phyloP scores from a whole-genome alignment of 64 coral and sea anemone genomes.

The Astreopora myriophthalma region DNA sequence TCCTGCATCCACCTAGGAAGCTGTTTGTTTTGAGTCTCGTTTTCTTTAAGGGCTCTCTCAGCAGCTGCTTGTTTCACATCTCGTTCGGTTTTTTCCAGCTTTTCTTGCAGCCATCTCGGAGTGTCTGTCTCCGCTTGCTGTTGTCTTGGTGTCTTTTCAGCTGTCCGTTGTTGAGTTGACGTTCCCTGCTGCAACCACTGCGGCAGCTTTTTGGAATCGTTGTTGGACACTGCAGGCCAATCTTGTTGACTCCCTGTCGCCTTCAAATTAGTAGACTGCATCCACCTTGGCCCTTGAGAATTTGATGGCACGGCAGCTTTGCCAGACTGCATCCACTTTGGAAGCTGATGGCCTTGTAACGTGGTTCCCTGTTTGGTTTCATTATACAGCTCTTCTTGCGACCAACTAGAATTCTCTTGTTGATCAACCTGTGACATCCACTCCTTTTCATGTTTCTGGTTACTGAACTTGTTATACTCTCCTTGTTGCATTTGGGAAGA shows the following conservation, averaged over 20 bases:
- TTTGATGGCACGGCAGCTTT: neutral
- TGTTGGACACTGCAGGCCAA: neutral
- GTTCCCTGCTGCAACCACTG: slow-evolving; percentile 73
- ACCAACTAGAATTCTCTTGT: neutral
- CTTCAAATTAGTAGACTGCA: slow-evolving; percentile 6
- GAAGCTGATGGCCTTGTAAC: neutral
- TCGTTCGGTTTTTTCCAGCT: slow-evolving; percentile 25
- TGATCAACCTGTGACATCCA: neutral
- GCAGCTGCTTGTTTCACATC: slow-evolving; percentile 35
- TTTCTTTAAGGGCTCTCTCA: neutral
- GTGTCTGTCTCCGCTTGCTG: neutral
- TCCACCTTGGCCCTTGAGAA: neutral
- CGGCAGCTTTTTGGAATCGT: neutral
- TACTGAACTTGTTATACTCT: neutral
- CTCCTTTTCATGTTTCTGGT: neutral
- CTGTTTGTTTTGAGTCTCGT: slow-evolving; percentile 7
- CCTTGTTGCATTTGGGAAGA: neutral
- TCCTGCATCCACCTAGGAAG: slow-evolving; percentile 61
- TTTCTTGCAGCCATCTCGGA: slow-evolving; percentile 72
- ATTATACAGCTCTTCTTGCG: neutral
- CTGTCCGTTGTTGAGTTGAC: neutral
- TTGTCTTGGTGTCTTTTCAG: neutral
- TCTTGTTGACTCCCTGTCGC: slow-evolving; percentile 14
- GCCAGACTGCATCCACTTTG: slow-evolving; percentile 43
- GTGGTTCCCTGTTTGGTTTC: neutral